Evolutionary conservation across 2,888 invertebrate species (phyloP), one percentile per base, ranked within the genome.

Genomic region (Dyspetes luteomarginatus): DNA sequence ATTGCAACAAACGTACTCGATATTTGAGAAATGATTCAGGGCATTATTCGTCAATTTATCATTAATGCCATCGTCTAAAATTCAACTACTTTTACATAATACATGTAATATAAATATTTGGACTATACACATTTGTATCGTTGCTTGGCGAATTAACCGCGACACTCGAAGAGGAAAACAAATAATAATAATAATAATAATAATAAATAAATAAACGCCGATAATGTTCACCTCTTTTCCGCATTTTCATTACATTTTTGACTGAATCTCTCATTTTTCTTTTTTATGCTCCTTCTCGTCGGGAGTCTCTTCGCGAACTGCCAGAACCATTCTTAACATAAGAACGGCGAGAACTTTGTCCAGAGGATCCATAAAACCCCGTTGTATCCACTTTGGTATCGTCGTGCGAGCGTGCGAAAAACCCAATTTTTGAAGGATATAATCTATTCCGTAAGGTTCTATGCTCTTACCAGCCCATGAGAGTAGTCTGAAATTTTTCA

Each of bases 381-480:
- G 94, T 93, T 99, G 99, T 93, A 99, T 95, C 98, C 99, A 99
- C 93, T 99, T 99, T 76, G 99, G 99, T 90, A 99, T 99, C 74
- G 99, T 99, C 85, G 97, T 98, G 84, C 99, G 95, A 9, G 99
- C 99, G 93, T 99, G 99, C 78, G 97, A 96, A 92, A 99, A 99
- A 56, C 99, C 99, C 50, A 99, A 94, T 93, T 99, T 98, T 93
- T 99, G 98, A 65, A 99, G 94, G 89, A 99, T 98, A 92, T 98
- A 99, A 93, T 99, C 99, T 81, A 99, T 98, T 67, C 99, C 99
- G 90, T 99, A 99, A 0, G 99, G 99, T 92, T 99, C 99, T 88
- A 99, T 98, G 87, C 98, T 97, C 92, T 98, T 98, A 60, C 98
- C 98, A 69, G 97, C 97, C 97, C 97, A 98, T 9, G 96, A 97